phyloP scores from a whole-genome alignment of 2,797 vertebrate genomes.

The Syndactyla subalaris region DNA sequence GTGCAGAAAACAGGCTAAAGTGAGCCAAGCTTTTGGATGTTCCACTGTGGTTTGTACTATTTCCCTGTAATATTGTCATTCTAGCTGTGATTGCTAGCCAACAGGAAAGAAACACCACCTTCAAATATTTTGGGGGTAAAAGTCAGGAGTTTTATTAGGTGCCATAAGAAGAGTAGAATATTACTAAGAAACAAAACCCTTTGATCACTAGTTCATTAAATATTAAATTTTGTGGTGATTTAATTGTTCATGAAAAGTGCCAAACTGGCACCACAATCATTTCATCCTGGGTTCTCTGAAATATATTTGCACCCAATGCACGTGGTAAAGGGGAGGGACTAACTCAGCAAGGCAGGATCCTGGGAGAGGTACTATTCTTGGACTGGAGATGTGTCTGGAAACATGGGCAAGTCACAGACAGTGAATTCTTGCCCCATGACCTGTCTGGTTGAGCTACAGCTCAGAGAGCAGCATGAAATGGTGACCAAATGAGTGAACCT shows the following conservation, averaged over 20 bases:
- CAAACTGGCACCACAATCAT: neutral
- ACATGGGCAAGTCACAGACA: neutral
- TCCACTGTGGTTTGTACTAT: neutral
- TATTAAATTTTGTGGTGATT: neutral
- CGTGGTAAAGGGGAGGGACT: accelerated
- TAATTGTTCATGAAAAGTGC: neutral
- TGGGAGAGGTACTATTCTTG: neutral
- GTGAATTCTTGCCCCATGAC: accelerated
- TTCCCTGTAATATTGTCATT: constrained; percentile 13
- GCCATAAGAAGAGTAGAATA: neutral
- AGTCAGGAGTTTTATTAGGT: neutral
- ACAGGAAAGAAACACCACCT: neutral
- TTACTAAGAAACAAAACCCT: neutral
- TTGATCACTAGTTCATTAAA: neutral
- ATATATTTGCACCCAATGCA: neutral
- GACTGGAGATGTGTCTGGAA: neutral
- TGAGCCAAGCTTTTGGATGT: constrained; percentile 34
- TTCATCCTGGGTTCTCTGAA: neutral
- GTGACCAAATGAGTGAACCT: neutral
- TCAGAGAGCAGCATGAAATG: neutral
- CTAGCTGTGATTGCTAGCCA: neutral
- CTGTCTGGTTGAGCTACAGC: neutral
- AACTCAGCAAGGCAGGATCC: neutral
- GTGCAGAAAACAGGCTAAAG: constrained; percentile 65
- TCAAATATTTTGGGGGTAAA: neutral